phyloP scores from a whole-genome alignment of 2,797 vertebrate genomes.

The Sebastes steindachneri region DNA sequence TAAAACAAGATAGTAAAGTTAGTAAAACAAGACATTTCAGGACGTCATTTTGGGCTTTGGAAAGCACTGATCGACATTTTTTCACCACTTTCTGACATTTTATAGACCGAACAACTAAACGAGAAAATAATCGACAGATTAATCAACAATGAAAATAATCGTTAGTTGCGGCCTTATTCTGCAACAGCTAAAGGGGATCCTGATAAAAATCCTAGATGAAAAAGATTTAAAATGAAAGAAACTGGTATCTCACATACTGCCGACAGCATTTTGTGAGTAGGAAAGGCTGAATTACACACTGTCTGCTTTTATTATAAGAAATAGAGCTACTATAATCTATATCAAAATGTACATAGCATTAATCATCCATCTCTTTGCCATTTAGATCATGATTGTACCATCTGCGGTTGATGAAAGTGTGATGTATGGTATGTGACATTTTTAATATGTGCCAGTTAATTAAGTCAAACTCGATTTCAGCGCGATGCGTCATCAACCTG shows the following conservation, averaged over 20 bases:
- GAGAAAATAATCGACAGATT: no score
- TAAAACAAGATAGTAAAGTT: no score
- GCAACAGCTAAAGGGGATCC: background rate
- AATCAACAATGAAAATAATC: no score
- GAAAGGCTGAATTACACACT: background rate
- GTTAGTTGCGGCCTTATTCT: no score
- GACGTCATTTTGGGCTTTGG: no score
- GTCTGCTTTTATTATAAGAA: slow-evolving; percentile 35
- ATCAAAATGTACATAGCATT: slow-evolving; percentile 38
- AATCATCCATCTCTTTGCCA: slow-evolving; percentile 60
- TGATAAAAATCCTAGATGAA: background rate
- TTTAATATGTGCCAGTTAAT: slow-evolving; percentile 77
- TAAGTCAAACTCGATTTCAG: slow-evolving; percentile 57
- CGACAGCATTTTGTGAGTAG: background rate
- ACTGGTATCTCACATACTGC: background rate
- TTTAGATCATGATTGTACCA: slow-evolving; percentile 51
- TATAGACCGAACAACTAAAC: no score
- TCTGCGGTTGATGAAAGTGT: slow-evolving; percentile 55
- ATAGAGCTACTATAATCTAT: background rate
- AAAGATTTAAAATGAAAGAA: background rate
- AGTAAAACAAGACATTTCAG: no score
- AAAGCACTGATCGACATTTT: no score
- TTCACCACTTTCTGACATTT: no score
- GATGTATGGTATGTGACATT: slow-evolving; percentile 68
- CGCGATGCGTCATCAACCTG: slow-evolving; percentile 38